Evolutionary conservation across 2,113 vertebrate genomes (phyloP), one percentile per base, ranked within the genome.

Genomic region (Hucho hucho): DNA sequence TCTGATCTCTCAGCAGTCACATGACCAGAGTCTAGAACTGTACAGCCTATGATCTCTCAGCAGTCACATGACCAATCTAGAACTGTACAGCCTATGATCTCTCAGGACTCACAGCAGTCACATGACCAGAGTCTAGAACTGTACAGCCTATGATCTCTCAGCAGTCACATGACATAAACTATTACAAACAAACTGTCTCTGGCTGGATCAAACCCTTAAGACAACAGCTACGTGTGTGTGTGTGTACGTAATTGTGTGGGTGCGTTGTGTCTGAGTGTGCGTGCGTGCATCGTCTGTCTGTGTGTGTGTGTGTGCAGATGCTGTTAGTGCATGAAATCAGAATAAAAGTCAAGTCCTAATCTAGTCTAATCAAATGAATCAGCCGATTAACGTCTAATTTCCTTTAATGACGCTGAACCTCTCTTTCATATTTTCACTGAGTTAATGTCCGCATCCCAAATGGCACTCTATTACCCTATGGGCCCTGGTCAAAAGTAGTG

Each of bases 371-470:
- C 68, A 71, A 76, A 70, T 25, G 49, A 83, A 77, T 32, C 58
- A 24, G 61, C 75, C 75, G 75, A 49, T 81, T 77, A 77, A 81
- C 69, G 65, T 75, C 68, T 78, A 59, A 83, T 73, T 86, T 83
- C 76, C 73, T 83, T 63, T 63, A 63, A 63, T 63, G 18, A 63
- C 3, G 59, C 1, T 63, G 16, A 63, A n/a, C 5, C 6, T n/a
- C 16, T 22, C 22, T 28, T 64, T 64, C 11, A 22, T n/a, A 9
- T 43, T 43, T 43, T 75, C 26, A 63, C 32, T 63, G 49, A 12
- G 59, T 69, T 75, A 18, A 26, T 69, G 49, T 69, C 26, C 69
- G 53, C 64, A 24, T 49, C 25, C 6, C 22, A 37, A 26, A 43
- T 43, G 37, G 37, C 7, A 9, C 37, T 43, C 37, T 43, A 43